Conservation (phyloP, 2,888 invertebrate species). For the Zygogramma bicolorata region DNA sequence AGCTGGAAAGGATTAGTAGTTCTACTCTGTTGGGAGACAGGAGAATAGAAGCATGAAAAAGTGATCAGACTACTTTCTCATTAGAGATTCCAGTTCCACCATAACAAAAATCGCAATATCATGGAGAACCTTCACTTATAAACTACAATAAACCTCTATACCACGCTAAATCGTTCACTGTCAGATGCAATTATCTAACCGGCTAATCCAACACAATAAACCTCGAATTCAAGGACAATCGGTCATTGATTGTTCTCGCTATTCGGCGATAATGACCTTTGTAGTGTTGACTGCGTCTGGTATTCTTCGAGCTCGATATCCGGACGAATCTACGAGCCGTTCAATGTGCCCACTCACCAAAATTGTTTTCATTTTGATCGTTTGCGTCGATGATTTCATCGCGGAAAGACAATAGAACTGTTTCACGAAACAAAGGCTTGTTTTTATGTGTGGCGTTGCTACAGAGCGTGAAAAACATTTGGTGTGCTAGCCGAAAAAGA, state of each 20-base stretch:
- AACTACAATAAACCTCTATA: background rate
- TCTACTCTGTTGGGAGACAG: too few species aligned
- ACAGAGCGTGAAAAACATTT: background rate
- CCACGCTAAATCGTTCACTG: background rate
- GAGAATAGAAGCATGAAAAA: background rate
- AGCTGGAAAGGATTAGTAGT: too few species aligned
- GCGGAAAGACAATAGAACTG: background rate
- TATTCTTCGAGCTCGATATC: background rate
- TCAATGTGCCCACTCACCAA: background rate
- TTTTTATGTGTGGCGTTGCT: background rate
- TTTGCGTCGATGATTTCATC: background rate
- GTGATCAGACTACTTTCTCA: too few species aligned
- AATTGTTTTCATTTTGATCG: background rate
- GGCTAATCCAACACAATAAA: background rate
- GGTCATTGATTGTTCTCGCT: constrained; percentile 26
- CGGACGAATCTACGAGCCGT: background rate
- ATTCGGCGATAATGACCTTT: constrained; percentile 1
- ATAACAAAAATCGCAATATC: background rate
- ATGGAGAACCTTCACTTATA: background rate
- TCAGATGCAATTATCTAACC: background rate
- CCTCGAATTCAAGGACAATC: constrained; percentile 27
- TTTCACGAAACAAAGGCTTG: background rate
- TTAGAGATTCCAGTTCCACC: too few species aligned
- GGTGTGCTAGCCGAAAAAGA: background rate
- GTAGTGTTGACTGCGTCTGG: background rate